Evolutionary conservation across 1,140 invertebrate species (phyloP).

Genomic region (Drosophila sturtevanti): DNA sequence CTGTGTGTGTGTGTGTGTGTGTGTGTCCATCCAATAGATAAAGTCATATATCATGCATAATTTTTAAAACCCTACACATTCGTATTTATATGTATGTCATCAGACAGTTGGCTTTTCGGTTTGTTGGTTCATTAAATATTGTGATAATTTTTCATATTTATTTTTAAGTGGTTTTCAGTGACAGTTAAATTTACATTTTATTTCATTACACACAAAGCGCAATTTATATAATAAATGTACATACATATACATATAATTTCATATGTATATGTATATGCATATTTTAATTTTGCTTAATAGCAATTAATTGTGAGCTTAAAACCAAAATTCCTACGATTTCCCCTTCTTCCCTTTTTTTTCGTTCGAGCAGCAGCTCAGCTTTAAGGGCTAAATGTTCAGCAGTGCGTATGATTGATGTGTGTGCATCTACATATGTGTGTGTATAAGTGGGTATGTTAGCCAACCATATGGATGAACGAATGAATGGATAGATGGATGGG

Average conservation of each 20-base stretch:
- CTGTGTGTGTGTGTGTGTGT: conserved; percentile 20
- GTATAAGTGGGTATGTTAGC: not conserved
- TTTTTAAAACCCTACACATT: conserved; percentile 47
- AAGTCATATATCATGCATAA: conserved; percentile 75
- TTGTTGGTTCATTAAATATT: conserved; percentile 81
- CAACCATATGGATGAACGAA: conserved; percentile 1
- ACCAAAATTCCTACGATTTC: conserved; percentile 12
- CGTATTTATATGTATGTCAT: conserved; percentile 31
- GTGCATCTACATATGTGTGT: not conserved
- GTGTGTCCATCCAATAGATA: conserved; percentile 68
- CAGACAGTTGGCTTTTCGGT: conserved; percentile 67
- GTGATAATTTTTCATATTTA: conserved; percentile 79
- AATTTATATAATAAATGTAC: conserved; percentile 51
- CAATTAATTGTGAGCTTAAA: conserved; percentile 50
- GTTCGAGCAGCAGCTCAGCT: not conserved
- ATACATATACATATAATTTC: conserved; percentile 14
- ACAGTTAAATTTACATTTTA: conserved; percentile 61
- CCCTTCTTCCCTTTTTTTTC: not conserved
- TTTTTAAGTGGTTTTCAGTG: conserved; percentile 74
- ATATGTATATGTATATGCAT: conserved; percentile 1
- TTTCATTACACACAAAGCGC: conserved; percentile 57
- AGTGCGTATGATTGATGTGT: conserved; percentile 27
- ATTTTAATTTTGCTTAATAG: conserved; percentile 31
- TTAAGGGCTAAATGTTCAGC: conserved; percentile 1
- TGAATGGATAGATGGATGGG: not conserved